A percentile compares a stretch with the other conserved stretches of the same genome.
Evolutionary conservation across 2,113 vertebrate genomes (phyloP).

Genomic region (Hypomesus transpacificus): DNA sequence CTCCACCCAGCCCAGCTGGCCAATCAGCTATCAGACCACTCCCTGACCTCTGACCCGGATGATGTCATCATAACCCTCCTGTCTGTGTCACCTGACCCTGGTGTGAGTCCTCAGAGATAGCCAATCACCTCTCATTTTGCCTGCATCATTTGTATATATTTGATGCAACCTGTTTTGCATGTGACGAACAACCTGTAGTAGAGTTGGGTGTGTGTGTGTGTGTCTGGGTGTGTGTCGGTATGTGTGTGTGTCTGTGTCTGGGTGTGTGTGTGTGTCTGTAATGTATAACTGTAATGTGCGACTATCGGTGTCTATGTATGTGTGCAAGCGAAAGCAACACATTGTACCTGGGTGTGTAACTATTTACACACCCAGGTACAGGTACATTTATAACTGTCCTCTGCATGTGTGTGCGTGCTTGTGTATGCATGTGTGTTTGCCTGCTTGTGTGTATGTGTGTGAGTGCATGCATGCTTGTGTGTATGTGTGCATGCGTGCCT

Average conservation of each 20-base stretch:
- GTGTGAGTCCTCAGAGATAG: constrained; percentile 60
- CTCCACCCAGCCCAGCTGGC: constrained; percentile 47
- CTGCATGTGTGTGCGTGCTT: neutral
- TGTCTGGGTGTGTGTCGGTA: neutral
- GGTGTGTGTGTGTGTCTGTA: neutral
- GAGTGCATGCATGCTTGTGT: constrained; percentile 5
- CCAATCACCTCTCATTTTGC: constrained; percentile 52
- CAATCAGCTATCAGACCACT: constrained; percentile 38
- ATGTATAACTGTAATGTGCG: too few relatives aligned
- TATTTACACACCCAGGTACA: too few relatives aligned
- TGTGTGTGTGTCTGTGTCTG: neutral
- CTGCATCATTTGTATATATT: constrained; percentile 46
- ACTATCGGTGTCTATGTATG: too few relatives aligned
- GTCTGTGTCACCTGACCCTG: constrained; percentile 63
- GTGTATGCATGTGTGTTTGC: constrained; percentile 16
- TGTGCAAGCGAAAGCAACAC: too few relatives aligned
- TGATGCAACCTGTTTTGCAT: neutral
- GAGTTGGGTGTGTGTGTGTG: neutral
- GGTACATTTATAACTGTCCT: too few relatives aligned
- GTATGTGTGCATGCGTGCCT: neutral
- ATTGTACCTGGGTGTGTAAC: too few relatives aligned
- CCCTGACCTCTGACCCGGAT: constrained; percentile 49
- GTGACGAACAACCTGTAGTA: neutral
- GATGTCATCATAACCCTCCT: constrained; percentile 64
- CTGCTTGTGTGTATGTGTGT: constrained; percentile 36